Base-by-base conservation (phyloP, 2,113 vertebrate genomes). In the Odontophorus gujanensis region DNA sequence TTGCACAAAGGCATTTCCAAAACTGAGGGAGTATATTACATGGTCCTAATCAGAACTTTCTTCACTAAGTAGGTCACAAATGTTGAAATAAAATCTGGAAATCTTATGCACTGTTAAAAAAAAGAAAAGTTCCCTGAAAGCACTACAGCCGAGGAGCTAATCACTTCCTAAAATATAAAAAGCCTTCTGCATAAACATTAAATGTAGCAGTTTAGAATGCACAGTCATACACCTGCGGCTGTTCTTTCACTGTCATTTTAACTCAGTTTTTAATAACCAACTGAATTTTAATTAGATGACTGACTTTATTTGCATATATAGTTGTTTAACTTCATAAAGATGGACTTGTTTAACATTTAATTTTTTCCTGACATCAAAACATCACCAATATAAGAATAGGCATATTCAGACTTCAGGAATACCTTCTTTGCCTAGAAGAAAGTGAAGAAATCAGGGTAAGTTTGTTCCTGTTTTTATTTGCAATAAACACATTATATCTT, bases 31-130 rank as follows among this genome's bases (percentile, higher is more conserved):
- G 86, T 91, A 57, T 90, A 93, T 95, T 95, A 96, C 81, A 48
- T 62, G 55, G 81, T 8, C 42, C 94, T 97, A 96, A 97, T 95
- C 92, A 95, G 89, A 97, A 98, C 85, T 94, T 96, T 87, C 96
- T 93, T 85, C 80, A 7, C 82, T 97, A 98, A 98, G 96, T 98
- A 98, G 98, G 97, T 97, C 96, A 97, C 96, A 97, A 90, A 96
- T 94, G 85, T 92, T 97, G 92, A 97, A 95, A 95, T 72, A 96
- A 96, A 93, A 90, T 78, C 87, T 95, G 94, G 50, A 96, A 97
- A 97, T 95, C 81, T 90, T 97, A 98, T 97, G 93, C 97, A 96
- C 92, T 85, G 97, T 91, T 96, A 97, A 86, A 77, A 67, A 57
- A 13, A n/a, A 24, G 72, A 67, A 55, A 83, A 94, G 85, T 25